Conservation (phyloP, 2,113 vertebrate species). For the Emberiza fucata region DNA sequence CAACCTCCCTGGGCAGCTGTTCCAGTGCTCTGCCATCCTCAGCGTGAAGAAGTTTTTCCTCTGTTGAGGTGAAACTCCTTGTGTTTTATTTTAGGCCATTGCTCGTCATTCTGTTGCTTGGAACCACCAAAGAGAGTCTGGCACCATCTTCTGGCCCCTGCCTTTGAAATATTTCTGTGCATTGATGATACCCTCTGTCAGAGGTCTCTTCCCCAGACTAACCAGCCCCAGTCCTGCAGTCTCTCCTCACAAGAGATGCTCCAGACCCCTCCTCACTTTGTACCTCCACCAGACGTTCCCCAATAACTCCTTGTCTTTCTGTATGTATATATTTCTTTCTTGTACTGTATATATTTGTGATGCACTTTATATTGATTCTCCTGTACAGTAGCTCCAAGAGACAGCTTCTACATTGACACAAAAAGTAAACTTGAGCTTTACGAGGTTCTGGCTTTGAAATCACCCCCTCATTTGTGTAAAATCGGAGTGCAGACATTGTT, state of each 20-base stretch:
- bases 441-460: fast-evolving
- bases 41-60: not conserved
- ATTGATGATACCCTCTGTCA: not conserved
- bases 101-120: not conserved
- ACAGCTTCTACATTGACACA: fast-evolving
- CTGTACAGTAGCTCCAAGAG: not conserved
- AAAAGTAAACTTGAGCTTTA: not conserved
- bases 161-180: not conserved
- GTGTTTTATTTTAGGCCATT: not conserved
- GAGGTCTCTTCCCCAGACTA: not conserved
- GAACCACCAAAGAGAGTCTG: not conserved
- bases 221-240: too few relatives aligned
- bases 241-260: not conserved
- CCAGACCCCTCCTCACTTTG: not conserved
- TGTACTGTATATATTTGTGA: not conserved
- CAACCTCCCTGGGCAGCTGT: not conserved
- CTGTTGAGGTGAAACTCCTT: not conserved
- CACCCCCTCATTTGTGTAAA: too few relatives aligned
- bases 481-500: not conserved
- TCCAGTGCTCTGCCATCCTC: not conserved
- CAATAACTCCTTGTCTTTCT: not conserved
- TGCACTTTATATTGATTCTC: not conserved
- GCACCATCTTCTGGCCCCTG: not conserved
- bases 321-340: not conserved
- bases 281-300: not conserved